Percentiles rank a stretch among this genome's conserved stretches.
Evolutionary conservation across 2,888 invertebrate genomes (phyloP).

Genomic region (Andrena fulva): DNA sequence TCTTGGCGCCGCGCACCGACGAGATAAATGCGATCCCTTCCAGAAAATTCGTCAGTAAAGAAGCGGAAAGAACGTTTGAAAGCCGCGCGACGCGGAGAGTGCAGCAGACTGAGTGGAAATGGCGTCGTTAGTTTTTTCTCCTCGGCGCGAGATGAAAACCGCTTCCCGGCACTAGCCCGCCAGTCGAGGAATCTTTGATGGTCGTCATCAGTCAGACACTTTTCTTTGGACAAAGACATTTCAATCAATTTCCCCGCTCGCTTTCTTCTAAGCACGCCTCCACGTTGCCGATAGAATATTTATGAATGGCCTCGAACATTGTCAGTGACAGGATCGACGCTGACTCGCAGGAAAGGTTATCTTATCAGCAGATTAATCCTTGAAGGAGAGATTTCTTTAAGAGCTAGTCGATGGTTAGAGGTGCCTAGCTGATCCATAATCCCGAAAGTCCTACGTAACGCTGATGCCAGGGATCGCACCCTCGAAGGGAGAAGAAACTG

Average conservation of each 20-base stretch:
- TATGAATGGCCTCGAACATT: neutral
- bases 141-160: slow-evolving; percentile 22
- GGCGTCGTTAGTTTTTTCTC: slow-evolving; percentile 61
- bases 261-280: neutral
- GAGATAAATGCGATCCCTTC: slow-evolving; percentile 61
- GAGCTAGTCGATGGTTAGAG: slow-evolving; percentile 29
- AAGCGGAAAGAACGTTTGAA: slow-evolving; percentile 36
- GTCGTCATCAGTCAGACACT: slow-evolving; percentile 31
- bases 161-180: neutral
- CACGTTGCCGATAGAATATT: neutral
- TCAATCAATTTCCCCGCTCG: slow-evolving; percentile 23
- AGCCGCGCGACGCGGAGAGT: slow-evolving; percentile 40
- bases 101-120: slow-evolving; percentile 63
- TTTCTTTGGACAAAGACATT: neutral
- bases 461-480: slow-evolving; percentile 33
- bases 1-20: slow-evolving; percentile 25
- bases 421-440: neutral
- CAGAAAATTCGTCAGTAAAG: slow-evolving; percentile 50
- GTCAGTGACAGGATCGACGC: too few relatives aligned
- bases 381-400: slow-evolving; percentile 7
- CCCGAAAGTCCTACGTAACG: slow-evolving; percentile 43
- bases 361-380: slow-evolving; percentile 23
- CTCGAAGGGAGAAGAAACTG: slow-evolving; percentile 9
- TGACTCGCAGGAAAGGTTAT: neutral
- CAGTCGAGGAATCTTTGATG: slow-evolving; percentile 26